phyloP scores from a whole-genome alignment of 2,113 vertebrate species.

The Mormyrus lacerda region DNA sequence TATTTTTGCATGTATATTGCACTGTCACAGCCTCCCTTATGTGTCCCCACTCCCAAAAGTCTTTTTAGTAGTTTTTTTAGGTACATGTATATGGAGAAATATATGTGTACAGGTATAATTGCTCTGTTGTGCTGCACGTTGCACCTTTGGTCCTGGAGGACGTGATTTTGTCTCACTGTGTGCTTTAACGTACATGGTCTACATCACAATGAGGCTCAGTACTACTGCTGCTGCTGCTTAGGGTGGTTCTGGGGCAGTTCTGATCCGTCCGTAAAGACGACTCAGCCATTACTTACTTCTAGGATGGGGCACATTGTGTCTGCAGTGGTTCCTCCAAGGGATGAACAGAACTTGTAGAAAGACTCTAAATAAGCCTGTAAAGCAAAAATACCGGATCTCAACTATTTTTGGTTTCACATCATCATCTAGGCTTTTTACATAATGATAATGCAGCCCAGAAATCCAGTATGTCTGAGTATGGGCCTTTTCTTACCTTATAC shows the following conservation, averaged over 20 bases:
- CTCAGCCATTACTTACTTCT: slow-evolving; percentile 66
- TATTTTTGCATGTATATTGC: no score
- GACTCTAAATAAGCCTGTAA: slow-evolving; percentile 88
- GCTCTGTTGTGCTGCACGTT: no score
- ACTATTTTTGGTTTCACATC: not conserved
- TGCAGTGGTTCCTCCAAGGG: slow-evolving; percentile 86
- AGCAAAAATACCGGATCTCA: slow-evolving; percentile 1
- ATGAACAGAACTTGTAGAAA: slow-evolving; percentile 94
- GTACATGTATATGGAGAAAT: no score
- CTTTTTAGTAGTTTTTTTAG: no score
- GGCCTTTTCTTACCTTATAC: slow-evolving; percentile 74
- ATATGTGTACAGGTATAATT: no score
- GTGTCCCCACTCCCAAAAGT: no score
- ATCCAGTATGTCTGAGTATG: not conserved
- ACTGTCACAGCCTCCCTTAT: no score
- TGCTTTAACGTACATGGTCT: no score
- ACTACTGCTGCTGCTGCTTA: no score
- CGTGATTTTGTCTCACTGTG: no score
- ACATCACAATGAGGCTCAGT: no score
- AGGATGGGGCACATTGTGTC: slow-evolving; percentile 97
- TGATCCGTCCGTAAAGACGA: not conserved
- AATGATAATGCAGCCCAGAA: not conserved
- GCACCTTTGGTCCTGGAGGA: no score
- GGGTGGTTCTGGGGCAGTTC: not conserved
- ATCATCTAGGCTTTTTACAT: not conserved